These are phyloP conservation scores for Anthonomus grandis DNA, from an alignment of 1,140 invertebrate genomes.

Conservation along the genomic window DNA sequence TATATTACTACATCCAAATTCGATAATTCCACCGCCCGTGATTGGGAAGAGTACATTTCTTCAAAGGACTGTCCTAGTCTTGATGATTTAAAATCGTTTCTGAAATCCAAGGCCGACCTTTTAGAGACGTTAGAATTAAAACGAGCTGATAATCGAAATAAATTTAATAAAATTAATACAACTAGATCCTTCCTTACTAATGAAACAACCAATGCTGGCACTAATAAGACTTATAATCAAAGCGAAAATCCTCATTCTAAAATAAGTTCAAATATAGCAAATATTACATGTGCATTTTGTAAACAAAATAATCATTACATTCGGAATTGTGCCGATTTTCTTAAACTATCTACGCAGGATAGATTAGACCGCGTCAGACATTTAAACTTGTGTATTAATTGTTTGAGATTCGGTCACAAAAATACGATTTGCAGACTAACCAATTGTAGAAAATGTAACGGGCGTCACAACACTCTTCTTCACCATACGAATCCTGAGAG, in stretches of 20 bases:
- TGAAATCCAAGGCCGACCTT: neutral
- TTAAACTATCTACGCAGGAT: neutral
- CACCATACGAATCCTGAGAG: too few relatives aligned
- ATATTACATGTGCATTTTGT: neutral
- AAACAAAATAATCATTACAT: neutral
- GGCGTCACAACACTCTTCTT: too few relatives aligned
- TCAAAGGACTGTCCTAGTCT: neutral
- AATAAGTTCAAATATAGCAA: too few relatives aligned
- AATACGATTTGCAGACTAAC: too few relatives aligned
- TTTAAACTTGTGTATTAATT: conserved; percentile 1
- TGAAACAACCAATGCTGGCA: too few relatives aligned
- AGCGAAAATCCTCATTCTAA: neutral
- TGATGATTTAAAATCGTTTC: neutral
- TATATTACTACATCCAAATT: neutral
- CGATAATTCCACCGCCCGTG: neutral
- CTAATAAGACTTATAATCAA: neutral
- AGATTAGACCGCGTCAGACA: neutral
- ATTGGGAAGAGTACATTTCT: neutral
- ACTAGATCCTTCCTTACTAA: neutral
- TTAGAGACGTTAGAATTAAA: conserved; percentile 4
- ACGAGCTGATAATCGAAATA: neutral
- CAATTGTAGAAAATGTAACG: too few relatives aligned
- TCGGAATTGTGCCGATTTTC: neutral
- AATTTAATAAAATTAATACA: neutral
- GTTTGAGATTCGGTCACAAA: neutral